phyloP scores from a whole-genome alignment of 53 echinoderm and acorn worm genomes.

The Paracentrotus lividus region DNA sequence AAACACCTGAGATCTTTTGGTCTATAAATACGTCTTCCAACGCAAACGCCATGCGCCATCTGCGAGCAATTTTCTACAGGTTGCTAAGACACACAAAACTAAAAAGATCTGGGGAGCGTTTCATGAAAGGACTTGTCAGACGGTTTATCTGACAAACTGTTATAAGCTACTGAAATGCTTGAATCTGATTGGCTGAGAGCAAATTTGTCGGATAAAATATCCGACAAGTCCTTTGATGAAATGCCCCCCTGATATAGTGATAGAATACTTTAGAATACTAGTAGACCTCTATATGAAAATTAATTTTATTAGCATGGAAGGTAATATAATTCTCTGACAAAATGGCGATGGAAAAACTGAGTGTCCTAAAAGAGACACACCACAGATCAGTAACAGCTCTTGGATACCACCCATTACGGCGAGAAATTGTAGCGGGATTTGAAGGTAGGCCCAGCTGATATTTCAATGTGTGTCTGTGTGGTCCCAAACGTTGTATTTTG shows the following conservation, averaged over 20 bases:
- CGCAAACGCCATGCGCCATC: constrained; percentile 3
- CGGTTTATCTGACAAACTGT: no score
- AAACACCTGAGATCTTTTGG: no score
- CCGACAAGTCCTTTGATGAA: no score
- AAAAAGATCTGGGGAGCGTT: neutral
- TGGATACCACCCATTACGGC: constrained; percentile 91
- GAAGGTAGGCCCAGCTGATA: constrained; percentile 95
- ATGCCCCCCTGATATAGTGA: no score
- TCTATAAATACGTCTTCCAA: no score
- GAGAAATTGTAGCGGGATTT: constrained; percentile 95
- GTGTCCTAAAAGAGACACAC: constrained; percentile 93
- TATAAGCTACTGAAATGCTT: no score
- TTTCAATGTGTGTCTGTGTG: no score
- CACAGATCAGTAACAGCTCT: constrained; percentile 91
- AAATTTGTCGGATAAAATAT: no score
- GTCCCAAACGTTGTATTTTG: constrained; percentile 40
- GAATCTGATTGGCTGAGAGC: no score
- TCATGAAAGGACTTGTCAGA: neutral
- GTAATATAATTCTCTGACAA: constrained; percentile 30
- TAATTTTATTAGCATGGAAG: neutral
- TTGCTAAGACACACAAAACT: constrained; percentile 40
- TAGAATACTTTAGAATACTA: no score
- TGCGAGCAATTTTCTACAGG: constrained; percentile 22
- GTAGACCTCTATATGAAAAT: no score
- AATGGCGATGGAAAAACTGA: constrained; percentile 98